A percentile compares a stretch with the other conserved stretches of the same genome.
Conservation (phyloP, 2,888 invertebrate species). For the Mongoloraphidia duomilia region DNA sequence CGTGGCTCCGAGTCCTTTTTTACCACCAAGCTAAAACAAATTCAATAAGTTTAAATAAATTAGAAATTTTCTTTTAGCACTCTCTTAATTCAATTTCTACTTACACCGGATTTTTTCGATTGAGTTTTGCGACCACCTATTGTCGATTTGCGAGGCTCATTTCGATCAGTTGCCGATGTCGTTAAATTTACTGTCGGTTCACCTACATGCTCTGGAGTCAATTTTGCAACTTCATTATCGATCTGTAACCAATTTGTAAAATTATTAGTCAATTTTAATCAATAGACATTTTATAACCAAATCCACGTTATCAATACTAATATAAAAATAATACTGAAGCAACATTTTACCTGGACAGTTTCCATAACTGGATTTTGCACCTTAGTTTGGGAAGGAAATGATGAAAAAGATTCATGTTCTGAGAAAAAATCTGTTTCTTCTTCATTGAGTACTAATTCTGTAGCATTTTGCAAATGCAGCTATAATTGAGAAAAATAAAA, state of each 20-base stretch:
- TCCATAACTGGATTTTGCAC: too few relatives aligned
- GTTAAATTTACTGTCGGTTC: conserved; percentile 27
- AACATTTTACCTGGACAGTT: too few relatives aligned
- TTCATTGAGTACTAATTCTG: conserved; percentile 42
- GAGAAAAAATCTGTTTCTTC: conserved; percentile 87
- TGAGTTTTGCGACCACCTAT: conserved; percentile 57
- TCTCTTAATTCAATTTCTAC: conserved; percentile 17
- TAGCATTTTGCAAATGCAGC: conserved; percentile 56
- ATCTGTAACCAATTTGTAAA: too few relatives aligned
- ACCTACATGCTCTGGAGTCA: conserved; percentile 12
- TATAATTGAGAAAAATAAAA: conserved; percentile 23
- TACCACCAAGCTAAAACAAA: conserved; percentile 61
- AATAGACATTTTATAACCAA: too few relatives aligned
- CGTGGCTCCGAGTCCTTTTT: conserved; percentile 86
- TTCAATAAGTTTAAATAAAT: not conserved
- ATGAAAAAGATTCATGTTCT: conserved; percentile 43
- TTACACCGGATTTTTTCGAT: conserved; percentile 53
- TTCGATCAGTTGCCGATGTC: conserved; percentile 14
- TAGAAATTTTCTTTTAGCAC: not conserved
- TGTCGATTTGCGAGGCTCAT: conserved; percentile 43
- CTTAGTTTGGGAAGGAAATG: not conserved
- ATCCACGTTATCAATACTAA: too few relatives aligned
- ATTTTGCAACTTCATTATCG: too few relatives aligned
- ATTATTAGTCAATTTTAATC: too few relatives aligned
- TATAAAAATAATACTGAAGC: too few relatives aligned